Percentiles rank a stretch among this genome's conserved stretches.
Evolutionary conservation across 2,113 vertebrate genomes (phyloP).

Genomic region (Rhipidura dahli): DNA sequence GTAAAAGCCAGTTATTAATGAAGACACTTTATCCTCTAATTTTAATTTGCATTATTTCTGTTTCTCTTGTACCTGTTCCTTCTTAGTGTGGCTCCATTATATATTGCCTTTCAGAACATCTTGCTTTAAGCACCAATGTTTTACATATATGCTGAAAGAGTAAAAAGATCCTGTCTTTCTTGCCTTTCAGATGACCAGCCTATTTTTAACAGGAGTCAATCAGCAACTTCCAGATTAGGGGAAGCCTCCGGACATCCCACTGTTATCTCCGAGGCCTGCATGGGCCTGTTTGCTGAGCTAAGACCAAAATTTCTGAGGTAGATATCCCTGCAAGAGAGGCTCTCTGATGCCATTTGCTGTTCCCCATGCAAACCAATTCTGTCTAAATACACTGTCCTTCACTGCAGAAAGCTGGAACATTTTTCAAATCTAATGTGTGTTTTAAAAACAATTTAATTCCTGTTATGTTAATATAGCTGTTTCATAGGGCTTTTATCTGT

Average conservation of each 20-base stretch:
- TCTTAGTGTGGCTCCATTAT: background rate
- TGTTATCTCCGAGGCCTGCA: background rate
- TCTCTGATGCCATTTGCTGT: background rate
- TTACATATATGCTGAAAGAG: background rate
- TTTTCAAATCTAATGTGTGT: background rate
- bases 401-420: background rate
- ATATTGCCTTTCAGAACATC: background rate
- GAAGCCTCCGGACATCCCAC: background rate
- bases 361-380: background rate
- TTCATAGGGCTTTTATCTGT: background rate
- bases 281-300: background rate
- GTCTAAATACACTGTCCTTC: background rate
- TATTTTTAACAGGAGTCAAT: background rate
- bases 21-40: background rate
- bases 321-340: background rate
- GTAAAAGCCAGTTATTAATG: background rate
- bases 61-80: background rate
- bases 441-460: background rate
- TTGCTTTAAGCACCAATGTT: background rate
- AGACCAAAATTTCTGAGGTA: background rate
- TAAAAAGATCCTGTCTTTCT: background rate
- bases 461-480: background rate
- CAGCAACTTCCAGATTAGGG: background rate
- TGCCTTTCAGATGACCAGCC: background rate
- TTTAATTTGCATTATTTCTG: background rate